A percentile compares a stretch with the other conserved stretches of the same genome.
These are phyloP conservation scores for Dufourea novaeangliae DNA, from an alignment of 1,140 invertebrate species.

Conservation along the genomic window DNA sequence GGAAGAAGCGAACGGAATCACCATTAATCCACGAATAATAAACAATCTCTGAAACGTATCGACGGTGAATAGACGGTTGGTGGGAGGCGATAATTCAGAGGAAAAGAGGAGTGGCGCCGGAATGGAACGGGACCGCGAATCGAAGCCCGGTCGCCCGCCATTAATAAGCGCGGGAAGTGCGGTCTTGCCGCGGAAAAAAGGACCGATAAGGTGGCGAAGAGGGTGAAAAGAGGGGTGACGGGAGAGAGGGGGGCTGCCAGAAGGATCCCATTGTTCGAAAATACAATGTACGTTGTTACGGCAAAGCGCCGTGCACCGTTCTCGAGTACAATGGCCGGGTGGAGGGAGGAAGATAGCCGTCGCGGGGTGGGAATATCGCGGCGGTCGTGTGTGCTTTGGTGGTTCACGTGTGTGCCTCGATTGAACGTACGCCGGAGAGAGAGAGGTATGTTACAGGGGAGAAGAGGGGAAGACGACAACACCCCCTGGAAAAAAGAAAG, in stretches of 20 bases:
- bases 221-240: slow-evolving; percentile 21
- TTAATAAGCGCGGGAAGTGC: slow-evolving; percentile 46
- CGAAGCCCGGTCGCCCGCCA: slow-evolving; percentile 28
- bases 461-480: neutral
- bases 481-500: neutral
- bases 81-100: slow-evolving; percentile 13
- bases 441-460: too few species aligned
- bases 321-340: slow-evolving; percentile 66
- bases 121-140: slow-evolving; percentile 19
- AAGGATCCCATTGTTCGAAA: slow-evolving; percentile 72
- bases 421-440: neutral
- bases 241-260: slow-evolving; percentile 3
- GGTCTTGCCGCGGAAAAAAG: slow-evolving; percentile 63
- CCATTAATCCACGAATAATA: slow-evolving; percentile 3
- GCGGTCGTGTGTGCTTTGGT: too few species aligned
- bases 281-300: slow-evolving; percentile 74
- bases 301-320: slow-evolving; percentile 64
- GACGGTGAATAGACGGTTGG: neutral
- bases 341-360: slow-evolving; percentile 31
- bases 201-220: slow-evolving; percentile 63
- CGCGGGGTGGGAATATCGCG: neutral
- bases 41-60: neutral
- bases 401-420: slow-evolving; percentile 1
- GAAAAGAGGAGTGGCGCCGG: neutral
- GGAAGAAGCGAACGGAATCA: neutral